Evolutionary conservation across 64 coral and sea anemone genomes (phyloP).

Genomic region (Anthopleura sola): DNA sequence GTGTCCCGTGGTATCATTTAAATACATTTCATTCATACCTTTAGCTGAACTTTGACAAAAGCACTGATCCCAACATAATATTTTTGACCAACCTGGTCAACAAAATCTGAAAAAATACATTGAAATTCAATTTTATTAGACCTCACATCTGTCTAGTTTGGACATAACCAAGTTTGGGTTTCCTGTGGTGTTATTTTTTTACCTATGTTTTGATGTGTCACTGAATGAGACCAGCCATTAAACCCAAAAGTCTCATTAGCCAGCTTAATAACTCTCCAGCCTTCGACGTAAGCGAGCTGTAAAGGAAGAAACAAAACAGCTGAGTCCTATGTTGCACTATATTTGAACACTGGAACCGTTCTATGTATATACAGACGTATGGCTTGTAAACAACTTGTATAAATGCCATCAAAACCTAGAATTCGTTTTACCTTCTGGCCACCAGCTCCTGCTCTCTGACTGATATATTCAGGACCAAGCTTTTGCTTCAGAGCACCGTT

Average conservation of each 20-base stretch:
- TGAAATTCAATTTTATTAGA: background rate
- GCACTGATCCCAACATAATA: conserved; percentile 96
- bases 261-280: conserved; percentile 82
- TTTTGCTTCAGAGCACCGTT: conserved; percentile 65
- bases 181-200: background rate
- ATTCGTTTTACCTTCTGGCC: conserved; percentile 59
- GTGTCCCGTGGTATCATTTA: no score
- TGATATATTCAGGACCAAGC: conserved; percentile 89
- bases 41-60: conserved; percentile 91
- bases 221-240: conserved; percentile 96
- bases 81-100: conserved; percentile 83
- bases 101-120: conserved; percentile 63
- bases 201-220: conserved; percentile 95
- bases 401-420: background rate
- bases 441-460: conserved; percentile 78
- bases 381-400: no score
- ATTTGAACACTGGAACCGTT: no score
- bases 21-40: conserved; percentile 36
- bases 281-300: conserved; percentile 90
- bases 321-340: background rate
- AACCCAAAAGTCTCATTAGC: conserved; percentile 94
- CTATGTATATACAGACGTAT: no score
- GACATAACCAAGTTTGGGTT: background rate
- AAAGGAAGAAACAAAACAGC: background rate
- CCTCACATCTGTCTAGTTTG: no score